Conservation (phyloP, 2,888 invertebrate species). For the Lasioglossum calceatum region DNA sequence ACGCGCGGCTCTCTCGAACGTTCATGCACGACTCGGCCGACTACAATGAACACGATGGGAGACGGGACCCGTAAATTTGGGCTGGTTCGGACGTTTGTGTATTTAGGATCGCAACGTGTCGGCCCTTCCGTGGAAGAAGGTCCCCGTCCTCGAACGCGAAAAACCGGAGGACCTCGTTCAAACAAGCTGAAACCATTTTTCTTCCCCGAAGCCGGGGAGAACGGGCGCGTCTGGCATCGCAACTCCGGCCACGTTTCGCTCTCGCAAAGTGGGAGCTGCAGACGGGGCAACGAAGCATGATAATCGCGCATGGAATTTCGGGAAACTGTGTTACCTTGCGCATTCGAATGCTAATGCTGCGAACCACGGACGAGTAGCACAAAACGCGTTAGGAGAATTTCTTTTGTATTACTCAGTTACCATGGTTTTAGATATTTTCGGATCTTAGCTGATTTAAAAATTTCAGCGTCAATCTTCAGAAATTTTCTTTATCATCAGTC, state of each 20-base stretch:
- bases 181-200: conserved; percentile 17
- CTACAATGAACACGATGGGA: conserved; percentile 16
- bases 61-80: conserved; percentile 23
- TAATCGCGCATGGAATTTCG: conserved; percentile 29
- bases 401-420: not conserved
- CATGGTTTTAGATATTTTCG: not conserved
- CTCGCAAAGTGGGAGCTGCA: not conserved
- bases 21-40: conserved; percentile 31
- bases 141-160: conserved; percentile 26
- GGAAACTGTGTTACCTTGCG: not conserved
- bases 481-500: no score
- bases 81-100: conserved; percentile 37
- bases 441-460: no score
- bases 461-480: no score
- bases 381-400: not conserved
- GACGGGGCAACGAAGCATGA: conserved; percentile 28
- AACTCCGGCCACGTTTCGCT: conserved; percentile 18
- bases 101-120: conserved; percentile 42
- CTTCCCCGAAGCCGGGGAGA: conserved; percentile 21
- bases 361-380: not conserved
- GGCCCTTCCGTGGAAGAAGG: conserved; percentile 28
- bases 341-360: not conserved
- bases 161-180: conserved; percentile 15
- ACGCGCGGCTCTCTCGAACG: not conserved
- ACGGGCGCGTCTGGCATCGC: conserved; percentile 9